phyloP scores from a whole-genome alignment of 2,888 invertebrate genomes.

The Macaria notata region DNA sequence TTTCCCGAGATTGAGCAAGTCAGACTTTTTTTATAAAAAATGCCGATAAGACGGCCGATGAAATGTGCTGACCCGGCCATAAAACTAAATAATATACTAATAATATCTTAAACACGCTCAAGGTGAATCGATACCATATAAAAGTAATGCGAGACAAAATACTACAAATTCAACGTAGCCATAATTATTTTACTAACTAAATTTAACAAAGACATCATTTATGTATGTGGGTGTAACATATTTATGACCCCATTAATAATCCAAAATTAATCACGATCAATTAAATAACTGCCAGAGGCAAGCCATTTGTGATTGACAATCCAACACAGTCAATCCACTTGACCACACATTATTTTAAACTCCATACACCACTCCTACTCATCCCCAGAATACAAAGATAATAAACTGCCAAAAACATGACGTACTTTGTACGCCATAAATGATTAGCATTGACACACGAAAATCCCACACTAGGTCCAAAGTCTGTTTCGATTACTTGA shows the following conservation, averaged over 20 bases:
- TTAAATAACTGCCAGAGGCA: constrained; percentile 3
- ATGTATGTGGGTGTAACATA: constrained; percentile 11
- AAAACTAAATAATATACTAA: no score
- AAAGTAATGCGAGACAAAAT: no score
- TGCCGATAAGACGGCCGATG: no score
- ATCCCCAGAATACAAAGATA: constrained; percentile 4
- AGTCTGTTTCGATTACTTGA: background rate
- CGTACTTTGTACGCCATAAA: constrained; percentile 9
- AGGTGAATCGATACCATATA: no score
- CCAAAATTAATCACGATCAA: constrained; percentile 12
- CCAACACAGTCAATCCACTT: background rate
- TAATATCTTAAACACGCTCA: no score
- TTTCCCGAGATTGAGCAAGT: no score
- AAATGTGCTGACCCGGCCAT: no score
- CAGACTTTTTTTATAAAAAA: no score
- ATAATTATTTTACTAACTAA: no score
- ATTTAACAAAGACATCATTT: no score
- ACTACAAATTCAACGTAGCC: no score
- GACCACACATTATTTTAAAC: constrained; percentile 3
- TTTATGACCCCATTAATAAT: constrained; percentile 15
- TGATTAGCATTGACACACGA: constrained; percentile 5
- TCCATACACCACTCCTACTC: constrained; percentile 20
- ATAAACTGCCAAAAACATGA: background rate
- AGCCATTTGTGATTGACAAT: constrained; percentile 10
- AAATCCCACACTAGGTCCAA: constrained; percentile 17